Base-by-base conservation (phyloP, 2,888 invertebrate species). In the Malthinus flaveolus region DNA sequence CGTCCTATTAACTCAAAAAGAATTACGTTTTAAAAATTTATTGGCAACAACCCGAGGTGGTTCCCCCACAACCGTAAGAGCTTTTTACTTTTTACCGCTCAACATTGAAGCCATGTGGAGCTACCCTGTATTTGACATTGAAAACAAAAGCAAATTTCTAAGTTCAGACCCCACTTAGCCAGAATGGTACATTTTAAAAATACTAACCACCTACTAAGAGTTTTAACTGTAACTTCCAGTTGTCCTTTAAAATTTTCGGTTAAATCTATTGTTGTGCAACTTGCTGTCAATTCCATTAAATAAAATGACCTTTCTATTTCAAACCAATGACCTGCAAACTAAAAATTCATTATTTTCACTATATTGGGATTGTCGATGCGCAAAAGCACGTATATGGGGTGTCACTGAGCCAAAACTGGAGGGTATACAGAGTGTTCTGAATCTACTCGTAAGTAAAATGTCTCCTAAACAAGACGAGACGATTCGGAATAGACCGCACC, bases 281-380 rank as follows among this genome's bases (percentile, higher is more conserved):
- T 87, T 7, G 87, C 83, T 1, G 87, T 81, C 39, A 90, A 79
- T 79, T 90, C 90, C 71, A 89, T 85, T 59, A 90, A 75, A 75
- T 89, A 89, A 78, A 90, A 90, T 0, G 89, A 88, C 42, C 89
- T 81, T 75, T 90, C 90, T 54, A 90, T 86, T 77, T 90, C 90
- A 72, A 83, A 89, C 90, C 90, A 90, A 34, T 81, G 82, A 56
- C 88, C 87, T 63, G 84, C 80, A 75, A 90, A 87, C 83, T 90
- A 73, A 49, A 80, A 76, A 64, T 54, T 46, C 34, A 7, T 56
- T 56, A 36, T 48, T 47, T 44, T 23, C 31, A 31, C n/a, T 36
- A 49, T 13, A 39, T 39, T 39, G 13, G 39, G 32, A 46, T 35
- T 35, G 10, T n/a, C 4, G 7, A 9, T n/a, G 10, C 9, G 35